Base-by-base conservation (phyloP, 2,113 vertebrate genomes). In the Psilopogon haemacephalus region DNA sequence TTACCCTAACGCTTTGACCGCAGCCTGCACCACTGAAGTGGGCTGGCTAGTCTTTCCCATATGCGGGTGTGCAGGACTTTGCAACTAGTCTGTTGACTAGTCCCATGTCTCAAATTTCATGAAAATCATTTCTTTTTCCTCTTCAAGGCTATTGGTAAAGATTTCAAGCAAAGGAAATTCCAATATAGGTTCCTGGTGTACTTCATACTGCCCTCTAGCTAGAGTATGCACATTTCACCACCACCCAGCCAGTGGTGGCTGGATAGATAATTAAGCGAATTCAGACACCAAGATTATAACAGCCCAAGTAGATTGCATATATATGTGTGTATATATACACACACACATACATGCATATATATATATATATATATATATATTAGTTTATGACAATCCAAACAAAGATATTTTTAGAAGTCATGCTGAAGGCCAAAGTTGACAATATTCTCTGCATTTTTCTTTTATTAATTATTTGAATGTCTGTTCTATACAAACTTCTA, bases 101-200 rank as follows among this genome's bases (percentile, higher is more conserved):
- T 13, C 4, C 12, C 7, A 1, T 1, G 2, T 38, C 17, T 13
- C 21, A 32, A 5, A 24, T 4, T 37, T 52, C 13, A 52, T 33
- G 4, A 54, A 2, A 3, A 9, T 33, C 18, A 15, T n/a, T 15
- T 52, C 23, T 86, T 35, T 86, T 35, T n/a, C 11, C 7, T 69
- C 9, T 63, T 63, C 30, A 7, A 79, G 44, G 28, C 8, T 16
- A 21, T 24, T 48, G 12, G 24, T 30, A 70, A 76, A 70, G 37
- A 55, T 35, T 46, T 12, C 28, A 85, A 79, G 24, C 13, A 54
- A 60, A 8, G 28, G 28, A 60, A 4, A 40, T 30, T 16, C 24
- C 38, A 55, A 60, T 7, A 67, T 12, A 72, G 18, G 8, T 3
- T 30, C 52, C 16, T 30, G 44, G 54, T 15, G 5, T 67, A 46